Conservation (phyloP, 1,140 invertebrate genomes). For the Drosophila setifemur region DNA sequence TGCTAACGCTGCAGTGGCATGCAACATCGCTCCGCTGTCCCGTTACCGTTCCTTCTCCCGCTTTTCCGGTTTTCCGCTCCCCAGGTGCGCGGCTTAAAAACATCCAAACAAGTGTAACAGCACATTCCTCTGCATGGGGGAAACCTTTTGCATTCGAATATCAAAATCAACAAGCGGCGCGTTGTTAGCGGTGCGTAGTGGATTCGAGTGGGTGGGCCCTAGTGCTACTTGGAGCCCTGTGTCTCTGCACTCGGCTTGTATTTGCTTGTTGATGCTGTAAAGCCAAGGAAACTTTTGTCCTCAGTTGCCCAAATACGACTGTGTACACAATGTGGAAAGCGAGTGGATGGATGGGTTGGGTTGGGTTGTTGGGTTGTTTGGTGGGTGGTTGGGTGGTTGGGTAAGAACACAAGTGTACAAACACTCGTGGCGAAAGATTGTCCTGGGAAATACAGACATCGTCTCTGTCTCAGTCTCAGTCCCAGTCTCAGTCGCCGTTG, state of each 20-base stretch:
- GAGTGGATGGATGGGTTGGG: neutral
- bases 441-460: constrained; percentile 77
- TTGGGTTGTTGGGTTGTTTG: neutral
- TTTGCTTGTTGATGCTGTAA: constrained; percentile 77
- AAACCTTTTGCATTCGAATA: constrained; percentile 76
- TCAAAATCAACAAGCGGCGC: constrained; percentile 75
- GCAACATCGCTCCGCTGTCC: constrained; percentile 32
- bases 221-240: constrained; percentile 1
- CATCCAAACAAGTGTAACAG: constrained; percentile 40
- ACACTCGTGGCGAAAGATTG: constrained; percentile 75
- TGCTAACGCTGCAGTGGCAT: constrained; percentile 56
- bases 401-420: constrained; percentile 57
- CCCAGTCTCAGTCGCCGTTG: constrained; percentile 11
- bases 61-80: constrained; percentile 9
- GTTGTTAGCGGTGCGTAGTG: constrained; percentile 61
- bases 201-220: too few relatives aligned
- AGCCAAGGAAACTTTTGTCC: constrained; percentile 78
- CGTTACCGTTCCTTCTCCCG: neutral
- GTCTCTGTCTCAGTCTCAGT: constrained; percentile 4
- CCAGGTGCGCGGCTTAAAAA: constrained; percentile 28
- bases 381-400: constrained; percentile 9
- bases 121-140: constrained; percentile 35
- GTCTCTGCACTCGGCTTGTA: constrained; percentile 42
- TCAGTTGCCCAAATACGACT: constrained; percentile 75
- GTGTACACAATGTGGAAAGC: constrained; percentile 38